phyloP scores from a whole-genome alignment of 1,140 invertebrate genomes.

The Diachasma alloeum region DNA sequence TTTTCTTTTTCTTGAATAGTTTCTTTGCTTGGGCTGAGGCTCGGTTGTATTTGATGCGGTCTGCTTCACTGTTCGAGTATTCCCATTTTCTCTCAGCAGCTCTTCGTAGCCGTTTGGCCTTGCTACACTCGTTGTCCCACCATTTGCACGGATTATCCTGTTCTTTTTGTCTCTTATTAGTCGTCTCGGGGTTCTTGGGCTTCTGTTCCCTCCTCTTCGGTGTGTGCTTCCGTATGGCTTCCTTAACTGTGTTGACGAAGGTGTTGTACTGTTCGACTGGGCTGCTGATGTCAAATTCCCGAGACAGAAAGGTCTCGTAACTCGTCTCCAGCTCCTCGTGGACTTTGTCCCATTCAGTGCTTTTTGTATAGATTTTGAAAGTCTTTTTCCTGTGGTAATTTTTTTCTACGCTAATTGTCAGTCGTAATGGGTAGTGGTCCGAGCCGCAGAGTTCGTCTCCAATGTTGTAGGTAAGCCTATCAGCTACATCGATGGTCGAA shows the following conservation, averaged over 20 bases:
- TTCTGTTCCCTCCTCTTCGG: background rate
- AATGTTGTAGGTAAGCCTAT: no score
- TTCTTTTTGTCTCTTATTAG: background rate
- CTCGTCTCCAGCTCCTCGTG: no score
- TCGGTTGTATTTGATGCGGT: slow-evolving; percentile 5
- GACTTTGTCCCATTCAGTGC: no score
- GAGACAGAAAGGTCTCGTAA: no score
- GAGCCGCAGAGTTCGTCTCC: no score
- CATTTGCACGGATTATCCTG: slow-evolving; percentile 1
- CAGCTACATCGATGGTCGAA: no score
- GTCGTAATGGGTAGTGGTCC: no score
- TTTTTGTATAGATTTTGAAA: no score
- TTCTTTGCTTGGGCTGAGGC: background rate
- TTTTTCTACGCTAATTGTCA: no score
- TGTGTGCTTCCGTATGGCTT: background rate
- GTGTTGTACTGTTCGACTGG: background rate
- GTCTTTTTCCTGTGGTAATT: no score
- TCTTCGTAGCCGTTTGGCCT: background rate
- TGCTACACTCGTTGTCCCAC: slow-evolving; percentile 15
- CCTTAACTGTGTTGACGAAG: background rate
- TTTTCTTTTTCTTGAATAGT: slow-evolving; percentile 6
- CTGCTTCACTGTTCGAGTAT: background rate
- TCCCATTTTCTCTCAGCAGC: slow-evolving; percentile 14
- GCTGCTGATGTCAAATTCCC: no score
- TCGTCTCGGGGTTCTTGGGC: background rate